Evolutionary conservation across 2,888 invertebrate species (phyloP).

Genomic region (Plagiodera versicolora): DNA sequence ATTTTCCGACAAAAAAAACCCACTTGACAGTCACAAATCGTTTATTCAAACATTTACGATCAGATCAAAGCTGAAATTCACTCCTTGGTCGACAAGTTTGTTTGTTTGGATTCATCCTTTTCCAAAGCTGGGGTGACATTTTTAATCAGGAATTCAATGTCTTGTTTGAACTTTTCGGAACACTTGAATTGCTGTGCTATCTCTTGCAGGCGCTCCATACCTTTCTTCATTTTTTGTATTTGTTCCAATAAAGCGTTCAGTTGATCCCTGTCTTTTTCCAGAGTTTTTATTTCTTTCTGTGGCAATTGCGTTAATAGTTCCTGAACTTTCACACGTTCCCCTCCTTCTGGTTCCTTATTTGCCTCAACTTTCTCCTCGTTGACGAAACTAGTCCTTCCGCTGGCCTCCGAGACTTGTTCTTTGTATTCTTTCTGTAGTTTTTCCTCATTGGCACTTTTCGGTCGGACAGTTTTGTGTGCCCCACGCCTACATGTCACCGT

Average conservation of each 20-base stretch:
- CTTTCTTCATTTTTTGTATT: conserved; percentile 43
- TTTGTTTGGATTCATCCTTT: conserved; percentile 20
- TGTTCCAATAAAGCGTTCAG: conserved; percentile 35
- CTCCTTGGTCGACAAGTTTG: conserved; percentile 23
- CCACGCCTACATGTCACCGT: conserved; percentile 32
- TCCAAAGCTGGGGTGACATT: conserved; percentile 31
- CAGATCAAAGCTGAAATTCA: not conserved
- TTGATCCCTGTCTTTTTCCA: conserved; percentile 26
- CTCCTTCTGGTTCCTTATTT: conserved; percentile 13
- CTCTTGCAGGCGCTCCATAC: conserved; percentile 41
- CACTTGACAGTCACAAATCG: not conserved
- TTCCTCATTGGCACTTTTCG: conserved; percentile 20
- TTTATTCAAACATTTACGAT: conserved; percentile 2
- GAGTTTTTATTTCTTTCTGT: conserved; percentile 24
- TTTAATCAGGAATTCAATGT: conserved; percentile 38
- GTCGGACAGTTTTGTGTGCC: conserved; percentile 22
- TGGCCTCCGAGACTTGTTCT: conserved; percentile 13
- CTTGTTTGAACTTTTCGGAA: conserved; percentile 39
- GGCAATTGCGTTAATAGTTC: conserved; percentile 33
- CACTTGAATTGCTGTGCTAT: conserved; percentile 41
- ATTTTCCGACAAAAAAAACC: not conserved
- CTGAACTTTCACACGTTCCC: conserved; percentile 23
- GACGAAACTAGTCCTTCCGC: conserved; percentile 19
- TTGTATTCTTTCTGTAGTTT: conserved; percentile 18
- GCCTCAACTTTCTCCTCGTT: conserved; percentile 18